phyloP scores from a whole-genome alignment of 2,888 invertebrate genomes.

The Pogonocherus hispidulus region DNA sequence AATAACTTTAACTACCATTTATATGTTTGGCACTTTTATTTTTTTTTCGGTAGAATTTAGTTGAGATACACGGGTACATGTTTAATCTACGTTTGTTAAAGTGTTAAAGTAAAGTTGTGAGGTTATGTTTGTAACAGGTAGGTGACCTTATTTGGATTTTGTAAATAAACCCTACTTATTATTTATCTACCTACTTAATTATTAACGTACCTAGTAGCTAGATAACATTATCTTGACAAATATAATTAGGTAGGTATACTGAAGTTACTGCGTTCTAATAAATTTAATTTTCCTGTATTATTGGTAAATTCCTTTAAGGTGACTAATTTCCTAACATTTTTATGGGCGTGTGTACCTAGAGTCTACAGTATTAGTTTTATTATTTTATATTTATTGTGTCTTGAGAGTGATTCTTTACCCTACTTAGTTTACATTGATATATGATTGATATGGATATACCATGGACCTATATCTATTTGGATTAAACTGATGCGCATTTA shows the following conservation, averaged over 20 bases:
- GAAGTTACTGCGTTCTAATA: background rate
- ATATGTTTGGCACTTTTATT: background rate
- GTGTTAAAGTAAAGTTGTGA: conserved; percentile 10
- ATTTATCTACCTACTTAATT: background rate
- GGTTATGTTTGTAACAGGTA: conserved; percentile 38
- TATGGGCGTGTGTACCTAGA: background rate
- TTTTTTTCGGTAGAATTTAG: background rate
- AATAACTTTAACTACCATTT: conserved; percentile 19
- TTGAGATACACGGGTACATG: background rate
- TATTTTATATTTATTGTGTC: too few relatives aligned
- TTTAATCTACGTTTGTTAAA: background rate
- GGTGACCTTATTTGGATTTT: conserved; percentile 38
- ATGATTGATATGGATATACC: too few relatives aligned
- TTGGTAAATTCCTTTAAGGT: conserved; percentile 18
- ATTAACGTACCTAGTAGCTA: background rate
- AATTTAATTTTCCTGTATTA: background rate
- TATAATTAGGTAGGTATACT: background rate
- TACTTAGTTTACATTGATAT: too few relatives aligned
- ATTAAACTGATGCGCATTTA: background rate
- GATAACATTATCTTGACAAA: background rate
- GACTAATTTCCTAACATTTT: conserved; percentile 17
- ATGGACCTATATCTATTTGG: background rate
- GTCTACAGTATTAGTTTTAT: too few relatives aligned
- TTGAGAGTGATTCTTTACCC: too few relatives aligned
- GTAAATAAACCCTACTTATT: conserved; percentile 21